A percentile compares a stretch with the other conserved stretches of the same genome.
Conservation (phyloP, 2,113 vertebrate genomes). For the Megaceryle maxima region DNA sequence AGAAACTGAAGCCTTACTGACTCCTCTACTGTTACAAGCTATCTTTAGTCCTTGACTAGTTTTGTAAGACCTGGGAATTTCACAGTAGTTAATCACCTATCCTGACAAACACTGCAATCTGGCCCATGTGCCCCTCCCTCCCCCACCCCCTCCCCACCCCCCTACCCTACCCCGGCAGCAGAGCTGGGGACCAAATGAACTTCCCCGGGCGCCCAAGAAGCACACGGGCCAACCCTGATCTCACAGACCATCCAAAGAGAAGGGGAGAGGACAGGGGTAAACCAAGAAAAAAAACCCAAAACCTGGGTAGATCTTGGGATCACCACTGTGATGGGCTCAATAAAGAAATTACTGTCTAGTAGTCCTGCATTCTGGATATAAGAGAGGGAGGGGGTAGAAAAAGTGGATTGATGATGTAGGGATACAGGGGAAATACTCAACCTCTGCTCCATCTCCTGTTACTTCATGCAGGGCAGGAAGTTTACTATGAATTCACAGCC, state of each 20-base stretch:
- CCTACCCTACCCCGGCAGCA: background rate
- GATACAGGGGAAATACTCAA: background rate
- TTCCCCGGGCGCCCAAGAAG: background rate
- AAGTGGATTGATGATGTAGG: fast-evolving
- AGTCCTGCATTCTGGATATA: background rate
- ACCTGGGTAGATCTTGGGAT: background rate
- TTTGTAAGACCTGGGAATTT: background rate
- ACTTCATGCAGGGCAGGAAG: background rate
- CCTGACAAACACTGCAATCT: background rate
- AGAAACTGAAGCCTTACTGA: background rate
- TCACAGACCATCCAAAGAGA: background rate
- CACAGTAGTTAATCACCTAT: background rate
- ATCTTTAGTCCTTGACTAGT: background rate
- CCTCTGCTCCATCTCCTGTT: background rate
- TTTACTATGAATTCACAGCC: background rate
- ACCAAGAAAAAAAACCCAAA: background rate
- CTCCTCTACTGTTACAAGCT: background rate
- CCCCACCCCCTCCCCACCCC: fast-evolving
- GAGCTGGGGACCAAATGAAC: fast-evolving
- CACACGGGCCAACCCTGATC: background rate
- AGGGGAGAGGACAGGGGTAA: background rate
- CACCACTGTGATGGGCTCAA: background rate
- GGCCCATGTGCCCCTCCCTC: fast-evolving
- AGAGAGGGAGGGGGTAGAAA: background rate
- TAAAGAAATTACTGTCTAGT: background rate